Percentiles rank a stretch among this genome's conserved stretches.
Evolutionary conservation across 1,140 invertebrate species (phyloP).

Genomic region (Amyelois transitella): DNA sequence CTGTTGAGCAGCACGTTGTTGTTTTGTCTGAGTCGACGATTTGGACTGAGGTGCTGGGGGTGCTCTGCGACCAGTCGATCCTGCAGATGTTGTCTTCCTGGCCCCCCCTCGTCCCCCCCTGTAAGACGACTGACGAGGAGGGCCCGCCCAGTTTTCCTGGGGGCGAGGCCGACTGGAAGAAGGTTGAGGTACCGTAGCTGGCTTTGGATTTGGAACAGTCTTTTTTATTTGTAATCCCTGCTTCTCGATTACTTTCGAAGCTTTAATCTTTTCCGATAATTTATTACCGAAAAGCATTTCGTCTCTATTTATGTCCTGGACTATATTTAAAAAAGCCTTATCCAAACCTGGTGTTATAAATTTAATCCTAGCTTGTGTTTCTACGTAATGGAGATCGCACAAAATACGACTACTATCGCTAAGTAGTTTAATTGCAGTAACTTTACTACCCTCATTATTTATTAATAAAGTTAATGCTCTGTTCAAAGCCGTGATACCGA

Average conservation of each 20-base stretch:
- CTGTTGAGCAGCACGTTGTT: background rate
- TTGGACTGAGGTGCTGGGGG: slow-evolving; percentile 1
- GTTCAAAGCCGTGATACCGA: slow-evolving; percentile 2
- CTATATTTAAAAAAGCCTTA: background rate
- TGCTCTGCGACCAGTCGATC: background rate
- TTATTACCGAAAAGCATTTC: slow-evolving; percentile 1
- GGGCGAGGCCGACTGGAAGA: background rate
- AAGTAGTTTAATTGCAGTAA: background rate
- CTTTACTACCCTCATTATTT: background rate
- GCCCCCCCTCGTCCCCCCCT: slow-evolving; percentile 20
- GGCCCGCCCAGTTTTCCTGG: slow-evolving; percentile 23
- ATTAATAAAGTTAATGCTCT: background rate
- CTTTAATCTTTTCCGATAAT: slow-evolving; percentile 7
- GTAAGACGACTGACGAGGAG: slow-evolving; percentile 18
- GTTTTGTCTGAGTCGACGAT: background rate
- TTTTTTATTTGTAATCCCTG: slow-evolving; percentile 16
- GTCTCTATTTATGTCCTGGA: background rate
- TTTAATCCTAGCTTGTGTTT: background rate
- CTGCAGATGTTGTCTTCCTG: slow-evolving; percentile 4
- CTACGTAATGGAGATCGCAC: background rate
- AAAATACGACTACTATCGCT: background rate
- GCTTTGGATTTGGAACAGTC: background rate
- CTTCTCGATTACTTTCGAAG: background rate
- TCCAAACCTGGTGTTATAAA: background rate
- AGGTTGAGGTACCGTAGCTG: background rate